Base-by-base conservation (phyloP, 2,888 invertebrate species). In the Dynastes maya region DNA sequence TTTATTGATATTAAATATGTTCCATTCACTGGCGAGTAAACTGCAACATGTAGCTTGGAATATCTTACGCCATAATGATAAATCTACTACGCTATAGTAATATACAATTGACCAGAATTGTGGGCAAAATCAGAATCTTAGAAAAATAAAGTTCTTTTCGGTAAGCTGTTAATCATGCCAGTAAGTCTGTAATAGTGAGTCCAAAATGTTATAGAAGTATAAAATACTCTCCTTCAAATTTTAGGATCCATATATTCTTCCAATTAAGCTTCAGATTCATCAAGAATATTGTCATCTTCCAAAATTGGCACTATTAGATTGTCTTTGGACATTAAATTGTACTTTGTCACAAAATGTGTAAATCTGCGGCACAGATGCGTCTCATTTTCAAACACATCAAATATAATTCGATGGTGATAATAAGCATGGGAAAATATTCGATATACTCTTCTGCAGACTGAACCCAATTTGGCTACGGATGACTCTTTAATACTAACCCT, bases 401-500 rank as follows among this genome's bases (percentile, higher is more conserved):
- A 99, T 88, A 99, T 95, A 83, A 94, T 92, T 84, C 97, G 92
- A 89, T 99, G 99, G 90, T 99, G 99, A 89, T 97, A 99, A 89
- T 98, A 99, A 49, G 99, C 99, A 90, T 99, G 99, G 70, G 99
- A 99, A 90, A 99, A 99, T 88, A 99, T 99, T 90, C 99, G 94
- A 89, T 99, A 99, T 1, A 99, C 99, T 85, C 99, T 93, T 85
- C 99, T 93, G 89, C 99, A 99, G 9, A 99, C 99, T 63, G 99
- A 99, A 72, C 99, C 99, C 85, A 99, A 91, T 90, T 99, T 99
- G 72, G 98, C 96, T 82, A 99, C 98, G 49, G 99, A 99, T 13
- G 99, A 97, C 88, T 99, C 99, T 89, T 99, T 98, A 89, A 99
- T 99, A 90, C 97, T 98, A 77, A 99, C 97, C 89, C 98, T 98